phyloP scores from a whole-genome alignment of 2,113 vertebrate genomes.

The Elaphurus davidianus region DNA sequence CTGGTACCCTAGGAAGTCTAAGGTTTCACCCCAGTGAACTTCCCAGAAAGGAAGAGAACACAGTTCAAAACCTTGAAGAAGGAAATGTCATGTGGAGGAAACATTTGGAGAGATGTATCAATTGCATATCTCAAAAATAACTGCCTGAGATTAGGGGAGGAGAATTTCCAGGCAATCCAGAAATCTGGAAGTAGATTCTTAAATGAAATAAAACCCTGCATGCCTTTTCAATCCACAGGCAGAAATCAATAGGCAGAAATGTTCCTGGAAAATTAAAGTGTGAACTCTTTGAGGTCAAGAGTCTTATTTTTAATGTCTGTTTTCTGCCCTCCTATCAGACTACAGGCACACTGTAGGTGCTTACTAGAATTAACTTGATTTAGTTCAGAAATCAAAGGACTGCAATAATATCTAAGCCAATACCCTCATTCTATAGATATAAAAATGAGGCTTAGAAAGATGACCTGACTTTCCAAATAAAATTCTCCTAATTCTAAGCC shows the following conservation, averaged over 20 bases:
- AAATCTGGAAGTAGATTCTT: background rate
- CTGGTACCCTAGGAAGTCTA: background rate
- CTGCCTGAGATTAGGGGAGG: background rate
- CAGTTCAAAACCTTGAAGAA: background rate
- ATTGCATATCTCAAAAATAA: background rate
- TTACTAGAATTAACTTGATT: background rate
- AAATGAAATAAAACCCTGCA: background rate
- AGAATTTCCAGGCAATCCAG: background rate
- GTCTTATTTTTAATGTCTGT: background rate
- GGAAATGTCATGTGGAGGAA: background rate
- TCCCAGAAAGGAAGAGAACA: background rate
- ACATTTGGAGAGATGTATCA: background rate
- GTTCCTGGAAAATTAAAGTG: conserved; percentile 9
- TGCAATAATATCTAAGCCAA: background rate
- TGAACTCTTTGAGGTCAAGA: background rate
- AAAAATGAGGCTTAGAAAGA: background rate
- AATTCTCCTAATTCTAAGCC: background rate
- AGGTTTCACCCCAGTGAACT: background rate
- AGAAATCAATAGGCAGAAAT: background rate
- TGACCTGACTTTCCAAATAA: background rate
- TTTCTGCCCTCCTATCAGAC: background rate
- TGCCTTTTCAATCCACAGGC: background rate
- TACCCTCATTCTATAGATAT: background rate
- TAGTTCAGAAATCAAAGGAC: background rate
- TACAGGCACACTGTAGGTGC: background rate